Evolutionary conservation across 2,113 vertebrate genomes (phyloP).

Genomic region (Microtus montanus): DNA sequence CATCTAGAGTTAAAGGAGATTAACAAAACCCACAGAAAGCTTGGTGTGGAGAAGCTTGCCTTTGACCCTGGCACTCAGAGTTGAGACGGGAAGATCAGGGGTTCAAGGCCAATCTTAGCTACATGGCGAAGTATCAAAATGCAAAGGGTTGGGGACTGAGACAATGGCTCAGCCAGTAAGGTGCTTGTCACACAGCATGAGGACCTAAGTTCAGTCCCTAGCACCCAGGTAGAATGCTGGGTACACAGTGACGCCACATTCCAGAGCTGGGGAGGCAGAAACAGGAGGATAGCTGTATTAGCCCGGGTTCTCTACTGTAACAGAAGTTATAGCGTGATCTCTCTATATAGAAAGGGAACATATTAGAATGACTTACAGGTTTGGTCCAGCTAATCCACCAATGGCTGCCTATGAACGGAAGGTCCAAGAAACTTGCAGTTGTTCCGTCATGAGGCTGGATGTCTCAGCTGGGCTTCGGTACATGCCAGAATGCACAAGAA

Average conservation of each 20-base stretch:
- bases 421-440: neutral
- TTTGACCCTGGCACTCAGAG: neutral
- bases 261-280: neutral
- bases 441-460: neutral
- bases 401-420: neutral
- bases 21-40: neutral
- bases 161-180: neutral
- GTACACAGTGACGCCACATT: neutral
- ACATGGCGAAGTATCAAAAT: neutral
- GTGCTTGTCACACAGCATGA: neutral
- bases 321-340: neutral
- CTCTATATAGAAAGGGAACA: neutral
- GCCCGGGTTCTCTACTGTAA: neutral
- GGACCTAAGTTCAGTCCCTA: neutral
- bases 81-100: neutral
- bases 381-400: neutral
- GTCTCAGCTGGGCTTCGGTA: neutral
- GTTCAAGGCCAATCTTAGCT: neutral
- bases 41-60: neutral
- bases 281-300: neutral
- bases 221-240: neutral
- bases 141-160: neutral
- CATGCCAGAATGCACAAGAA: neutral
- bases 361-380: neutral
- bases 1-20: neutral